Evolutionary conservation across 2,888 invertebrate genomes (phyloP).

Genomic region (Lasioglossum leucozonium): DNA sequence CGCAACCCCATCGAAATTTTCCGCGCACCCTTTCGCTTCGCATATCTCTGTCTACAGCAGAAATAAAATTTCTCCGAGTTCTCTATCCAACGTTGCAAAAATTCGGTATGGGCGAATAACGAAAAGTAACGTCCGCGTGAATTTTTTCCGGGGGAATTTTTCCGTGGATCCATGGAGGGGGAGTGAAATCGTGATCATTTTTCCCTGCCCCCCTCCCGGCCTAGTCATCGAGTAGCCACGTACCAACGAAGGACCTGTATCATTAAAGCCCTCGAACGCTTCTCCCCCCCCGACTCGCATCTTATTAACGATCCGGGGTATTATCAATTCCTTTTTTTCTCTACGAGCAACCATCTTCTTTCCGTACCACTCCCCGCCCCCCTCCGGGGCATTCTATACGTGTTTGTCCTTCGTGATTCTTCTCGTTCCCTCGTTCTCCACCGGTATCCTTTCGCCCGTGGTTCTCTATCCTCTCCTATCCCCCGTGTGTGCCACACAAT

Average conservation of each 20-base stretch:
- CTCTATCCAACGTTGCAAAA: neutral
- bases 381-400: conserved; percentile 3
- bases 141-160: neutral
- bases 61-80: neutral
- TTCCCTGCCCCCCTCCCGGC: neutral
- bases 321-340: conserved; percentile 14
- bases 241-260: conserved; percentile 9
- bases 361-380: neutral
- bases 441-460: conserved; percentile 26
- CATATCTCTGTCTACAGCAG: too few species aligned
- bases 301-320: conserved; percentile 30
- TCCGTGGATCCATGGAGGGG: neutral
- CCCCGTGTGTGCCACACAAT: conserved; percentile 18
- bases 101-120: neutral
- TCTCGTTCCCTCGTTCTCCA: conserved; percentile 27
- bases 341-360: conserved; percentile 8
- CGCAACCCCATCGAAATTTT: neutral
- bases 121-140: neutral
- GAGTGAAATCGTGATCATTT: neutral
- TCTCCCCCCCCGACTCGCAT: neutral
- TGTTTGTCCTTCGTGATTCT: conserved; percentile 27
- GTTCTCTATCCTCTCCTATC: conserved; percentile 13
- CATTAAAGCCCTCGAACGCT: conserved; percentile 2
- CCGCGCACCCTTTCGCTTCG: neutral
- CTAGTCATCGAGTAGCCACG: neutral